Evolutionary conservation across 2,797 vertebrate genomes (phyloP), one percentile per base, ranked within the genome.

Genomic region (Cheirogaleus major): DNA sequence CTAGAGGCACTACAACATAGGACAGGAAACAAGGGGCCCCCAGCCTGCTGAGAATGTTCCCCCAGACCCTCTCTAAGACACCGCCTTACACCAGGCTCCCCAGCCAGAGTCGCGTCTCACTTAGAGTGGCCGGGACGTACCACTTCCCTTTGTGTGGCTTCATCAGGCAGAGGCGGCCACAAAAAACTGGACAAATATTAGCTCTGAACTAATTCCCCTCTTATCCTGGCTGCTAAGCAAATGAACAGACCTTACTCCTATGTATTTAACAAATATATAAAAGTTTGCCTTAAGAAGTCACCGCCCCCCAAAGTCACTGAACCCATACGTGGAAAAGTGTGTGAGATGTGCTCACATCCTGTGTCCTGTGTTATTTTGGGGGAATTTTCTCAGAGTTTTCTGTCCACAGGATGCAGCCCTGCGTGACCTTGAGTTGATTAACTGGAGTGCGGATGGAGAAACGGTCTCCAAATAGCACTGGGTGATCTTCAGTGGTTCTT

Each of bases 391-490:
- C 65, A 10, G 57, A 59, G 25, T 25, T 25, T 50, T 65, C 50
- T 35, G 81, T 67, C 81, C 67, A 73, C 73, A 82, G 89, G 79
- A 94, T 88, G 61, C 12, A 69, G 89, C 78, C 72, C 20, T 63
- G 52, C 23, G 67, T 93, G 76, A 78, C 86, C 75, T 97, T 70
- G 45, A 86, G 75, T 13, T 81, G 52, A 96, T 93, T 89, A 95
- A 35, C 83, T 75, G 11, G 32, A 83, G 7, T 18, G 48, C 38
- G 41, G 52, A 67, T 81, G 18, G 41, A 50, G 76, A 89, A 75
- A 61, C 25, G 84, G 69, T 59, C 80, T 52, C n/a, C 76, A 95
- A 83, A 63, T 25, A 87, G 76, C 45, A 9, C 30, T 72, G 63
- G 13, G 2, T 25, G 76, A 83, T 48, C 57, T 48, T 86, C 27